phyloP scores from a whole-genome alignment of 1,140 invertebrate species.

The Whitmania pigra region DNA sequence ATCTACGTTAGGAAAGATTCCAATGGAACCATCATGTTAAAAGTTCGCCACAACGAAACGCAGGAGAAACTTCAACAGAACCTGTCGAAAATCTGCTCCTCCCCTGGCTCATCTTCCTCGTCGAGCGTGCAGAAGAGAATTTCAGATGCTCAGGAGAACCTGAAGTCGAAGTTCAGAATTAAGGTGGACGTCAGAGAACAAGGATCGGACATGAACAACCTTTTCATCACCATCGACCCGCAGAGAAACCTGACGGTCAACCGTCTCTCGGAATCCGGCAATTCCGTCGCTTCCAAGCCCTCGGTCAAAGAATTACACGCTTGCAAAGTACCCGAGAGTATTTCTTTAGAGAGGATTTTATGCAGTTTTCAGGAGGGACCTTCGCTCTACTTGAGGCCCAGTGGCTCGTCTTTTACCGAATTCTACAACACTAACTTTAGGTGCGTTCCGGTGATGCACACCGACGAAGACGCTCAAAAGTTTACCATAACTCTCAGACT shows the following conservation, averaged over 20 bases:
- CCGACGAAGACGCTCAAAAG: neutral
- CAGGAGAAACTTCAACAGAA: neutral
- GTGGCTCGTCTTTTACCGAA: neutral
- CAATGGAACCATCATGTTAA: too few relatives aligned
- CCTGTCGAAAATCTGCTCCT: conserved; percentile 4
- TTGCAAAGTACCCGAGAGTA: neutral
- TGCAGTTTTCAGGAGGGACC: neutral
- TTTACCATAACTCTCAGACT: neutral
- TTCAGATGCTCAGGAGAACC: neutral
- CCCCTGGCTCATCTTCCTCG: neutral
- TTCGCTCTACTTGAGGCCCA: neutral
- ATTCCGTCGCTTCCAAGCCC: neutral
- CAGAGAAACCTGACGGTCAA: neutral
- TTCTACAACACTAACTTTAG: neutral
- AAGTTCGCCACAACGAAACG: conserved; percentile 2
- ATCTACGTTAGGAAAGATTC: too few relatives aligned
- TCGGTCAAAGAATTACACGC: neutral
- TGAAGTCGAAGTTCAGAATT: conserved; percentile 1
- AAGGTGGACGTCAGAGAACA: neutral
- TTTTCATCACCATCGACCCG: neutral
- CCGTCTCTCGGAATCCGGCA: neutral
- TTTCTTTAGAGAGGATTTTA: neutral
- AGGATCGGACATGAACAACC: neutral
- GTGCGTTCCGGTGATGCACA: neutral
- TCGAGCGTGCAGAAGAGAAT: neutral